Evolutionary conservation across 2,888 invertebrate species (phyloP).

Genomic region (Parapristionchus giblindavisi): DNA sequence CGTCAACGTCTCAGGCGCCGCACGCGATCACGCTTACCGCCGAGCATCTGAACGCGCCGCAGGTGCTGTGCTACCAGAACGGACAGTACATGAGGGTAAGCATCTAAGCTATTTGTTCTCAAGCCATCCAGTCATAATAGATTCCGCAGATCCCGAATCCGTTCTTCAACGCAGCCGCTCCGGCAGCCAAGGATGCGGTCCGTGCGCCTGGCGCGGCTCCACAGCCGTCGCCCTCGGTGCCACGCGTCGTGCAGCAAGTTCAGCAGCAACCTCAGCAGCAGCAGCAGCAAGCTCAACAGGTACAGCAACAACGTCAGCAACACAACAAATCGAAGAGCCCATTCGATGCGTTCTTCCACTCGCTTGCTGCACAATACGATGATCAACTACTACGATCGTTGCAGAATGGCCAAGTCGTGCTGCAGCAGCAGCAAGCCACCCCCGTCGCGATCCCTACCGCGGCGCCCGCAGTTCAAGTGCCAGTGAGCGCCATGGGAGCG

Average conservation of each 20-base stretch:
- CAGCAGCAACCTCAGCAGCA: conserved; percentile 14
- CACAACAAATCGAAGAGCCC: neutral
- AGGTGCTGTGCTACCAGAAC: conserved; percentile 6
- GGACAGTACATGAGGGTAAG: conserved; percentile 23
- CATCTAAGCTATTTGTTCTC: neutral
- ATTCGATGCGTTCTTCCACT: too few species aligned
- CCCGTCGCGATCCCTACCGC: neutral
- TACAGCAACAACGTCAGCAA: neutral
- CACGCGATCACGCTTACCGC: neutral
- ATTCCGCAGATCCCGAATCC: conserved; percentile 17
- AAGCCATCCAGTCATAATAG: neutral
- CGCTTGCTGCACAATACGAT: neutral
- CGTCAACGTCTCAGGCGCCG: neutral
- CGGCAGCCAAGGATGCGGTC: neutral
- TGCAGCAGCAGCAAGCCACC: neutral
- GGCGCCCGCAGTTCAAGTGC: neutral
- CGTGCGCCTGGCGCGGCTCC: neutral
- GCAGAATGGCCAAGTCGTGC: neutral
- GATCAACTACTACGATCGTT: neutral
- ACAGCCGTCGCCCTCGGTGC: neutral
- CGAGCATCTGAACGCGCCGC: neutral
- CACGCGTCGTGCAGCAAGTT: neutral
- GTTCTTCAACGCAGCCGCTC: conserved; percentile 8
- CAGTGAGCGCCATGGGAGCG: too few species aligned
- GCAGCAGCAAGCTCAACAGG: neutral